Base-by-base conservation (phyloP, 2,113 vertebrate species). In the Mola mola region DNA sequence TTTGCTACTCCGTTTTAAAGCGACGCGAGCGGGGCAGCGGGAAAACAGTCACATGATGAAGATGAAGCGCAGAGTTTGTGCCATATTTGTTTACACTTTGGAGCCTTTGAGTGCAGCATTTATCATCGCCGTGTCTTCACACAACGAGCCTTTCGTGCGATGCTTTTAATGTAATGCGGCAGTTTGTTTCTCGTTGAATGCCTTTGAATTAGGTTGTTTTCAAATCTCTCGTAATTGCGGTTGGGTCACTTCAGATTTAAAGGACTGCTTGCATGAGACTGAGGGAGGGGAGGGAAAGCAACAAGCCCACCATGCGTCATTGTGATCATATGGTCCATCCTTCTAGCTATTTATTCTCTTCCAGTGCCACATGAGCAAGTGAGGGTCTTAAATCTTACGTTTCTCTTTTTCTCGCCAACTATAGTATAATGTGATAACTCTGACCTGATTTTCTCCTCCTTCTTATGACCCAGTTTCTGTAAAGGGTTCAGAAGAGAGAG, bases 1-100 rank as follows among this genome's bases (percentile, higher is more conserved):
- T 47, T 62, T 57, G 28, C n/a, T n/a, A n/a, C n/a, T n/a, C n/a
- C n/a, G n/a, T 62, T 29, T 61, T 44, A 21, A 19, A 53, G 21
- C n/a, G 3, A 8, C 21, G 8, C 9, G 43, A 48, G 28, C 13
- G 38, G 21, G 21, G 16, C 22, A 5, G 13, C 1, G 20, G 49
- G n/a, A n/a, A n/a, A n/a, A n/a, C n/a, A n/a, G n/a, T n/a, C n/a
- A n/a, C n/a, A n/a, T n/a, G n/a, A n/a, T n/a, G n/a, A n/a, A n/a
- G n/a, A n/a, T n/a, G n/a, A n/a, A n/a, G n/a, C n/a, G n/a, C n/a
- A n/a, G n/a, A n/a, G n/a, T n/a, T n/a, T n/a, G n/a, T n/a, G 25
- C 34, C 69, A 21, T 38, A 33, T 51, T 44, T 20, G 2, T 65
- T 51, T 25, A 19, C 50, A 0, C 20, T n/a, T n/a, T n/a, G n/a